Conservation (phyloP, 2,113 vertebrate species). For the Rhabdomys dilectus region DNA sequence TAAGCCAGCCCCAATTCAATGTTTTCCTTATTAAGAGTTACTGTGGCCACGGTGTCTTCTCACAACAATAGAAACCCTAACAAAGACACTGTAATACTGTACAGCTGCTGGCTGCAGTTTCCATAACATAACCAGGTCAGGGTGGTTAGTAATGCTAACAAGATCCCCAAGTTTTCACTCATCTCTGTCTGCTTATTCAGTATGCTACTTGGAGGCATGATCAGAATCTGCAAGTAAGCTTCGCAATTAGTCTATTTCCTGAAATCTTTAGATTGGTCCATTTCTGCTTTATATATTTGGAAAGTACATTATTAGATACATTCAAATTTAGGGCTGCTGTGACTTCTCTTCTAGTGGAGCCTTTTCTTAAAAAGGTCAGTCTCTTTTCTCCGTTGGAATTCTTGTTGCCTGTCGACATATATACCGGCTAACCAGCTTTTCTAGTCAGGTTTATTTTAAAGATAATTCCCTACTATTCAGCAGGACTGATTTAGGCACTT, state of each 20-base stretch:
- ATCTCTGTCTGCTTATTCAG: neutral
- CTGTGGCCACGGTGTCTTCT: neutral
- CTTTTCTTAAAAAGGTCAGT: neutral
- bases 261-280: neutral
- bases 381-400: neutral
- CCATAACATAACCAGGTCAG: neutral
- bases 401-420: neutral
- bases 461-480: neutral
- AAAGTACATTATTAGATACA: neutral
- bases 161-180: neutral
- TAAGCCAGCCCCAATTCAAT: neutral
- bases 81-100: neutral
- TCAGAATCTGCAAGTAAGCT: neutral
- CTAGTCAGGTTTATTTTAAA: slow-evolving; percentile 2
- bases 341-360: neutral
- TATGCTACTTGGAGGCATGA: neutral
- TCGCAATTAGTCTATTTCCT: neutral
- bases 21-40: neutral
- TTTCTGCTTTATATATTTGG: slow-evolving; percentile 17
- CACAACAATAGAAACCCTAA: neutral
- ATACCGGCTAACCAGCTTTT: neutral
- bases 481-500: neutral
- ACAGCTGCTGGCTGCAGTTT: neutral
- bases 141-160: neutral
- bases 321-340: neutral